Percentiles rank a stretch among this genome's conserved stretches.
Evolutionary conservation across 2,888 invertebrate genomes (phyloP).

Genomic region (Mythimna lalbum): DNA sequence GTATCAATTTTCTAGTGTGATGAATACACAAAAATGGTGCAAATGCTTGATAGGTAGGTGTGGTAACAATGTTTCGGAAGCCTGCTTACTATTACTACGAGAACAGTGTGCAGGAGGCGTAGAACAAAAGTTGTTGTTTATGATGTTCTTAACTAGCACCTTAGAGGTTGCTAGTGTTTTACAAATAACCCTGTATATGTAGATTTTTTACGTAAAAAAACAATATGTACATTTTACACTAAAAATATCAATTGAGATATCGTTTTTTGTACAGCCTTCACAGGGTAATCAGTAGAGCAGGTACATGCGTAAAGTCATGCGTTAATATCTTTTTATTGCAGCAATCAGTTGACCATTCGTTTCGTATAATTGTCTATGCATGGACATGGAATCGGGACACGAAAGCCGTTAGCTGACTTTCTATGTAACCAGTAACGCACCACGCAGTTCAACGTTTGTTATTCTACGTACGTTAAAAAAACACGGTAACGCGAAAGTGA

Average conservation of each 20-base stretch:
- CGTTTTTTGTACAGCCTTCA: background rate
- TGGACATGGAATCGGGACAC: constrained; percentile 39
- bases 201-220: too few species aligned
- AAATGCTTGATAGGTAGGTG: too few species aligned
- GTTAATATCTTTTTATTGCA: background rate
- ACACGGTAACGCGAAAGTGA: constrained; percentile 29
- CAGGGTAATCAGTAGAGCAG: background rate
- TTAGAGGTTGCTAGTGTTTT: too few species aligned
- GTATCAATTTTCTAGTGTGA: too few species aligned
- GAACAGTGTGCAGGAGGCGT: too few species aligned
- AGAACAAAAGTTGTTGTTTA: too few species aligned
- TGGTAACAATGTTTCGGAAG: too few species aligned
- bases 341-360: constrained; percentile 26
- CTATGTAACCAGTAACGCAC: constrained; percentile 39
- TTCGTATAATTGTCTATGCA: constrained; percentile 39
- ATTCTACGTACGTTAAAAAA: constrained; percentile 34
- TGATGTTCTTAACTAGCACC: too few species aligned
- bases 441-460: constrained; percentile 12
- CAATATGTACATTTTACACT: background rate
- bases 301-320: background rate
- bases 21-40: too few species aligned
- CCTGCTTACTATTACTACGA: too few species aligned
- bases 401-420: constrained; percentile 48
- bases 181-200: too few species aligned
- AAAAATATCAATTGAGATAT: background rate